These are phyloP conservation scores for Spongia lamella DNA, from an alignment of 37 sponge, comb jelly and placozoan species.

Conservation along the genomic window DNA sequence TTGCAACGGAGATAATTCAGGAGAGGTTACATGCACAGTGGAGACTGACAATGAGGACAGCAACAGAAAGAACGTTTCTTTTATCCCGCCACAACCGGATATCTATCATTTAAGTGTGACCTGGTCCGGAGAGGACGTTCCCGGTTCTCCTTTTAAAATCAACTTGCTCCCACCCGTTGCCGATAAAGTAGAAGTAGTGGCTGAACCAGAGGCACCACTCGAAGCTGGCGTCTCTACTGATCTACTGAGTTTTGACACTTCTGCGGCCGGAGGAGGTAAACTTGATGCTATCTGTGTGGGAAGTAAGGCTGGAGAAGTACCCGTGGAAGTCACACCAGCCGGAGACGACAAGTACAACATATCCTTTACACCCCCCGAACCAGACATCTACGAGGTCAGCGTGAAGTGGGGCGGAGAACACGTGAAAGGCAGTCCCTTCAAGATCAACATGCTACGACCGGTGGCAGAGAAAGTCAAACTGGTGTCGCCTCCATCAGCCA, in stretches of 20 bases:
- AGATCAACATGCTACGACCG: conserved; percentile 44
- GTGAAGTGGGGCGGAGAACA: conserved; percentile 68
- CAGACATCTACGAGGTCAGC: conserved; percentile 57
- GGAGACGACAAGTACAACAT: conserved; percentile 45
- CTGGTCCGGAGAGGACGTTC: conserved; percentile 40
- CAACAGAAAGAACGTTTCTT: conserved; percentile 25
- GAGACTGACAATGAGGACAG: conserved; percentile 31
- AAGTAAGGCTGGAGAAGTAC: conserved; percentile 41
- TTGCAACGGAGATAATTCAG: conserved; percentile 30
- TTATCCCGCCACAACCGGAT: conserved; percentile 35
- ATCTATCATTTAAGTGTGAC: conserved; percentile 44
- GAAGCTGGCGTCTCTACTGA: conserved; percentile 51
- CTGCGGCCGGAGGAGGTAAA: conserved; percentile 32
- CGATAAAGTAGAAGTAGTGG: conserved; percentile 39
- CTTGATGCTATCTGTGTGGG: conserved; percentile 52
- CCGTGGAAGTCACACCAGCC: conserved; percentile 29
- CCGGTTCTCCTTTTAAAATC: conserved; percentile 64
- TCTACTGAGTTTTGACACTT: conserved; percentile 44
- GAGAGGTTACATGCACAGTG: conserved; percentile 25
- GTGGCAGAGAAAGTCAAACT: conserved; percentile 41
- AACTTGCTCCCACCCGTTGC: conserved; percentile 41
- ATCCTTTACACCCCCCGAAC: conserved; percentile 43
- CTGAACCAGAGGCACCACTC: conserved; percentile 38
- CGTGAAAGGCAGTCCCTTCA: conserved; percentile 81
- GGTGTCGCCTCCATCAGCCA: conserved; percentile 58